Conservation (phyloP, 1,140 invertebrate species). For the Cherax quadricarinatus region DNA sequence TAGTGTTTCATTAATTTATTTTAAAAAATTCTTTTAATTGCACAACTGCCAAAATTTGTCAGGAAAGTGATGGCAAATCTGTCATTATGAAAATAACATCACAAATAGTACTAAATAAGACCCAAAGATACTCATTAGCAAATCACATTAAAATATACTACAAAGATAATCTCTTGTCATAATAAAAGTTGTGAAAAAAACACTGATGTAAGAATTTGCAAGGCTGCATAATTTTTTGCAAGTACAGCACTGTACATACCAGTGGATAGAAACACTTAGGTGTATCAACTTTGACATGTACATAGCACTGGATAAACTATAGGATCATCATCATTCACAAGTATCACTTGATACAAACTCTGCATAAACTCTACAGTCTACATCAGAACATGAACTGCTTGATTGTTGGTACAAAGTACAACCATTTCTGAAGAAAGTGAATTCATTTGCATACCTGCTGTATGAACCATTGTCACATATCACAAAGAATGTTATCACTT, state of each 20-base stretch:
- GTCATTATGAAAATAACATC: neutral
- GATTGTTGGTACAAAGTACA: too few relatives aligned
- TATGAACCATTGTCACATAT: too few relatives aligned
- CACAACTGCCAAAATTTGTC: slow-evolving; percentile 34
- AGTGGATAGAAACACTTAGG: neutral
- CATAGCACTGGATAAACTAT: neutral
- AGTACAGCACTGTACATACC: neutral
- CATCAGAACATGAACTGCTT: too few relatives aligned
- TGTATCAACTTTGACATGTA: neutral
- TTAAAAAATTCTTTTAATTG: slow-evolving; percentile 21
- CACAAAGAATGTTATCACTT: too few relatives aligned
- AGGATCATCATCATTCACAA: neutral
- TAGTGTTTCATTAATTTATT: neutral
- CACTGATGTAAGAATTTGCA: neutral
- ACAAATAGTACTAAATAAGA: neutral
- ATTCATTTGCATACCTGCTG: too few relatives aligned
- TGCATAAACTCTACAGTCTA: too few relatives aligned
- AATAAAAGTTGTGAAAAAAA: neutral
- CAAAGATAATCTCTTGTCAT: neutral
- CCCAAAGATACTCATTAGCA: neutral
- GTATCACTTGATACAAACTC: too few relatives aligned
- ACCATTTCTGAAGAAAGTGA: too few relatives aligned
- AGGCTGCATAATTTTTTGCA: neutral
- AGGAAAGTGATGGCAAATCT: neutral
- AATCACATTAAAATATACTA: slow-evolving; percentile 19